Base-by-base conservation (phyloP, 2,888 invertebrate species). In the Rhamphomyia laevipes region DNA sequence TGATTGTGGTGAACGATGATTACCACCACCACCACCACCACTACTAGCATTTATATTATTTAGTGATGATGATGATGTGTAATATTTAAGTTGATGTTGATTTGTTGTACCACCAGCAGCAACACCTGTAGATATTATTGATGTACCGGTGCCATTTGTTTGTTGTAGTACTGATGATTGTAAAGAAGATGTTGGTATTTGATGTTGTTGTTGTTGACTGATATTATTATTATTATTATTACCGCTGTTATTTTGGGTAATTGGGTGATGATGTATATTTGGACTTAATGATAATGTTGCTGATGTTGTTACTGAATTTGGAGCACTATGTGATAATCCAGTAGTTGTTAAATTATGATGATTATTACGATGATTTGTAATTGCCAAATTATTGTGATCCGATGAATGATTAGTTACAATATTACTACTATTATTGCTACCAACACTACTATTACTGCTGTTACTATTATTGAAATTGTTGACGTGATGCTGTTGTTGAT, bases 1-100 rank as follows among this genome's bases (percentile, higher is more conserved):
- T 61, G 87, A 86, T 59, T 80, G 77, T 44, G 86, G 81, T 49
- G 78, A 27, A 27, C 23, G 23, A 27, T 27, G 4, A 27, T 27
- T 27, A 27, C 21, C 6, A 21, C 21, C 21, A 21, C 21, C 21
- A 27, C 23, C 23, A 27, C 23, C 23, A 27, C 23, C 23, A 27
- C 9, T 27, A 27, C 7, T 27, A 6, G 5, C 5, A 21, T 21
- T 21, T 21, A 21, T 21, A 27, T 27, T 27, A 27, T 27, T 27
- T 27, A 9, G 2, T 27, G 23, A 7, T 27, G 23, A 4, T 27
- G 23, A 27, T 27, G 23, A 27, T 27, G 23, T 27, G 9, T 27
- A 27, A 27, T 27, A 27, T 27, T 27, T 27, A 27, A 27, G 4
- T 7, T 27, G 23, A 27, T 27, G 23, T 27, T 27, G 23, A 27